Percentiles rank a stretch among this genome's conserved stretches.
phyloP scores from a whole-genome alignment of 2,797 vertebrate species.

The Sebastes nivosus region DNA sequence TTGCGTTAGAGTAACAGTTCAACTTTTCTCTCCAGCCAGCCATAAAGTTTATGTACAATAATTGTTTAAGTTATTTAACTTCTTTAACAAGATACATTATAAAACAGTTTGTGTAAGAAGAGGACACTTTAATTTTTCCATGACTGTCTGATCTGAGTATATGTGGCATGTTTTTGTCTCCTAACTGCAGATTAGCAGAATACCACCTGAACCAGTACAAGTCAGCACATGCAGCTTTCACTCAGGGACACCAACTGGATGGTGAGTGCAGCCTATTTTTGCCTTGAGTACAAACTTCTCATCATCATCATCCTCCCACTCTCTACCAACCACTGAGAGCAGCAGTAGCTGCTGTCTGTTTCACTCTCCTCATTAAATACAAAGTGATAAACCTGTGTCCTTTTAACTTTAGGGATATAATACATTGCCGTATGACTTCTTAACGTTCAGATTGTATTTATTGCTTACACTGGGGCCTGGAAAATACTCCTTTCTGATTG shows the following conservation, averaged over 20 bases:
- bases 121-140: slow-evolving; percentile 1
- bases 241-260: slow-evolving; percentile 88
- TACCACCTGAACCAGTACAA: slow-evolving; percentile 90
- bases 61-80: not conserved
- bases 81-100: not conserved
- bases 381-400: not conserved
- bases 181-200: slow-evolving; percentile 89
- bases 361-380: slow-evolving; percentile 6
- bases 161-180: slow-evolving; percentile 25
- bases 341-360: slow-evolving; percentile 23
- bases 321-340: slow-evolving; percentile 8
- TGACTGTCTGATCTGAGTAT: slow-evolving; percentile 1
- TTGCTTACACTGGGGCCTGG: not conserved
- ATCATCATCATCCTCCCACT: slow-evolving; percentile 3
- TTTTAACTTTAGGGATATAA: not conserved
- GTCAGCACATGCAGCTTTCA: slow-evolving; percentile 88
- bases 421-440: not conserved
- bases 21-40: not conserved
- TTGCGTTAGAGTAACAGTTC: not conserved
- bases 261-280: slow-evolving; percentile 82
- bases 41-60: not conserved
- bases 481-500: not conserved
- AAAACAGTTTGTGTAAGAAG: not conserved
- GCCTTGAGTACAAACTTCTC: slow-evolving; percentile 17
- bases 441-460: not conserved